phyloP scores from a whole-genome alignment of 2,113 vertebrate genomes.

The Fregetta grallaria region DNA sequence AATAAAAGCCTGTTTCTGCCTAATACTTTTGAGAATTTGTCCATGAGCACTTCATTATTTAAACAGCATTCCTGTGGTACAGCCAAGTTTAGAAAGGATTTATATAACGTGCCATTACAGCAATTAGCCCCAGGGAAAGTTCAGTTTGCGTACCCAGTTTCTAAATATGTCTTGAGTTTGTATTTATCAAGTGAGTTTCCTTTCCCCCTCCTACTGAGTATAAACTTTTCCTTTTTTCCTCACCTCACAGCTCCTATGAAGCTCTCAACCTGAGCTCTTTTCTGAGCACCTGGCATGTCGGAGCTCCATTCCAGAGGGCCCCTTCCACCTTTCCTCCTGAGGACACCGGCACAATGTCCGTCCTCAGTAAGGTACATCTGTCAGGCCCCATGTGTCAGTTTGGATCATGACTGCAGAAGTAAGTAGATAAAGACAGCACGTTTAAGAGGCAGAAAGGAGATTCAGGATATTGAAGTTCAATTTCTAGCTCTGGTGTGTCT shows the following conservation, averaged over 20 bases:
- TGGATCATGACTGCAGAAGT: neutral
- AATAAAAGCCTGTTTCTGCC: constrained; percentile 16
- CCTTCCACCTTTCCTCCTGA: neutral
- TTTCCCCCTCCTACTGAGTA: neutral
- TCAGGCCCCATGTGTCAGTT: neutral
- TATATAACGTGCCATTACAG: constrained; percentile 59
- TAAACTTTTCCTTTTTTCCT: neutral
- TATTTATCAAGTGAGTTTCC: neutral
- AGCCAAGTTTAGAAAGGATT: constrained; percentile 48
- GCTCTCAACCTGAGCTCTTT: neutral
- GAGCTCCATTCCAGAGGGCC: neutral
- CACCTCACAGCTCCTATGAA: neutral
- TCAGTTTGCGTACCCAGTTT: constrained; percentile 30
- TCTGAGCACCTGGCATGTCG: neutral
- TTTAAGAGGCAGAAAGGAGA: neutral
- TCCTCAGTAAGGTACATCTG: neutral
- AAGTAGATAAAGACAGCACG: neutral
- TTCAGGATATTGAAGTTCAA: neutral
- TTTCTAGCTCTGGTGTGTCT: neutral
- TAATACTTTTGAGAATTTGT: constrained; percentile 14
- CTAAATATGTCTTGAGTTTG: constrained; percentile 35
- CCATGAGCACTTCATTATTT: constrained; percentile 32
- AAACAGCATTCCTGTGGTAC: neutral
- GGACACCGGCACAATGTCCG: fast-evolving
- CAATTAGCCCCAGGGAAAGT: constrained; percentile 45